These are phyloP conservation scores for Pandemis cinnamomeana DNA, from an alignment of 2,888 invertebrate genomes.

Conservation along the genomic window DNA sequence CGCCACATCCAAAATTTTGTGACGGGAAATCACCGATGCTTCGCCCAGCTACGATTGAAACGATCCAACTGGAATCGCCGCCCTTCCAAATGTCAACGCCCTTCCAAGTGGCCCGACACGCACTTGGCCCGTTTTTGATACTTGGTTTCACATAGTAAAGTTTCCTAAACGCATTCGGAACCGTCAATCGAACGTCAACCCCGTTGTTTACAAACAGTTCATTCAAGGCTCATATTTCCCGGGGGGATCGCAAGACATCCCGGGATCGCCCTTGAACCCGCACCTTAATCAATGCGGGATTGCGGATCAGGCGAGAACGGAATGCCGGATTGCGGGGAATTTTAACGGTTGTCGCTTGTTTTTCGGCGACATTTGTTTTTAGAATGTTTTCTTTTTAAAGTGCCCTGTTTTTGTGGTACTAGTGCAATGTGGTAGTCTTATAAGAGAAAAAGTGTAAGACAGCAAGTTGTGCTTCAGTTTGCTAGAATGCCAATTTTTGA, in stretches of 20 bases:
- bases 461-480: too few species aligned
- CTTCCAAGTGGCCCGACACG: too few species aligned
- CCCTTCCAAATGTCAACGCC: too few species aligned
- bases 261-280: slow-evolving; percentile 25
- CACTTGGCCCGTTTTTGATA: background rate
- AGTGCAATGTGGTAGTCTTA: too few species aligned
- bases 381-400: background rate
- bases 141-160: background rate
- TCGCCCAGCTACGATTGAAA: too few species aligned
- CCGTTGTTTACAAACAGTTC: slow-evolving; percentile 21
- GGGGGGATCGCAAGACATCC: slow-evolving; percentile 19
- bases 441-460: too few species aligned
- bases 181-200: slow-evolving; percentile 16
- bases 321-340: background rate
- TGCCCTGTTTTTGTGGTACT: background rate
- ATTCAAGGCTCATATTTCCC: slow-evolving; percentile 22
- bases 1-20: too few species aligned
- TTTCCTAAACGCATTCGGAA: background rate
- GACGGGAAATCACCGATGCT: too few species aligned
- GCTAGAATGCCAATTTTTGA: too few species aligned
- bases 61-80: too few species aligned
- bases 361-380: background rate
- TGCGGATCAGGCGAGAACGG: background rate
- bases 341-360: slow-evolving; percentile 1
- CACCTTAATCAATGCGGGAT: slow-evolving; percentile 15